Base-by-base conservation (phyloP, 2,888 invertebrate genomes). In the Leucophora obtusa region DNA sequence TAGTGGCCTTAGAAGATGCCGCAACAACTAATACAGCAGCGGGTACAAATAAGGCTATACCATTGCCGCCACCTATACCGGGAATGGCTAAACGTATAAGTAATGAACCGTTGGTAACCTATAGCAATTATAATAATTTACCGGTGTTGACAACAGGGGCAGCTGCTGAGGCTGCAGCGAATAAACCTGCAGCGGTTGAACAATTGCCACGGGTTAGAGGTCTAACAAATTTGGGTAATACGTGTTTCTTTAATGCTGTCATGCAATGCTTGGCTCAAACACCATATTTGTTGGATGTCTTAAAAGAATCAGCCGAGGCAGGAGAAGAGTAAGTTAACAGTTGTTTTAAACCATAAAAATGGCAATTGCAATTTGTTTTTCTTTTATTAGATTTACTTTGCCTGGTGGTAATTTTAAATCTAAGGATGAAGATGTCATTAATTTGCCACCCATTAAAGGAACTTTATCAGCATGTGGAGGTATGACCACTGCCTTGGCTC, bases 221-320 rank as follows among this genome's bases (percentile, higher is more conserved):
- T 0, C 91, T 98, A 53, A 92, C 93, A 65, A 98, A 98, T 91
- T 91, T 98, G 87, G 98, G 98, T 62, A 98, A 98, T 89, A 98
- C 98, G 0, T 98, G 98, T 89, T 98, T 98, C 91, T 97, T 98
- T 89, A 98, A 98, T 92, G 96, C 98, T 28, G 97, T 98, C 9
- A 93, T 98, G 92, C 98, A 98, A 91, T 96, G 96, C 88, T 91
- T 97, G 85, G 95, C 95, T 2, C 96, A 96, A 89, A 97, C 97
- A 4, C 96, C 96, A 0, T 96, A 94, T 89, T 91, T 96, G 83
- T 90, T 94, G 58, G 92, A 93, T 87, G 93, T 95, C 60, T 91
- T 96, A 66, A 93, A 94, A 86, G 95, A 95, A 87, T 92, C 94
- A 85, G 91, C 93, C 0, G 91, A 92, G 80, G 92, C 93, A 0